Evolutionary conservation across 2,888 invertebrate genomes (phyloP), one percentile per base, ranked within the genome.

Genomic region (Meta bourneti): DNA sequence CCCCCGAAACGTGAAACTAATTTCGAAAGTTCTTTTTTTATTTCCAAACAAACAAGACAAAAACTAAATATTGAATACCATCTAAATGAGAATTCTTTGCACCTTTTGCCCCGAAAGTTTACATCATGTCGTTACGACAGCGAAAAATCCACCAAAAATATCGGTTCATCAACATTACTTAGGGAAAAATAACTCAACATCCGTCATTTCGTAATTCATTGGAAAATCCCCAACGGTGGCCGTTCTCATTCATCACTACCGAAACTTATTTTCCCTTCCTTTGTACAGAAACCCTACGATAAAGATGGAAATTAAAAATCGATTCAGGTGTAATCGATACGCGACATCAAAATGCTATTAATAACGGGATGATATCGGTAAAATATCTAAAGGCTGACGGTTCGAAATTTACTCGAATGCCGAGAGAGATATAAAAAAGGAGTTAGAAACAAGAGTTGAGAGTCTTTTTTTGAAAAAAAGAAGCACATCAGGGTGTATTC

Each of bases 271-370:
- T 87, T 87, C 71, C 51, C 72, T 69, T 77, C 87, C 71, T 48
- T 86, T 52, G 74, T 54, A 79, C 48, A 49, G 4, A 78, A 70
- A 49, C 19, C 78, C 49, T 49, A 80, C 72, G 81, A 82, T 89
- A 89, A 89, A 82, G 82, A 89, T 82, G 77, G 75, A 89, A 89
- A 89, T 89, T 89, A 89, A 82, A 82, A 89, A 77, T 82, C 77
- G 82, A 89, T 88, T 82, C 51, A 49, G 52, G 51, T 52, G 77
- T 71, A 89, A 82, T 77, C 81, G 89, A 77, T 89, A 89, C 61
- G 52, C 74, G 82, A 82, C 82, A 89, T 89, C 89, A 89, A 89
- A 89, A 89, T 89, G 77, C 89, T 89, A 89, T 89, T 89, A 89
- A 89, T 89, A 89, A 89, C 54, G 71, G 82, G 82, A 79, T 52